A percentile compares a stretch with the other conserved stretches of the same genome.
These are phyloP conservation scores for Acipenser oxyrinchus DNA, from an alignment of 2,797 vertebrate species.

Conservation along the genomic window DNA sequence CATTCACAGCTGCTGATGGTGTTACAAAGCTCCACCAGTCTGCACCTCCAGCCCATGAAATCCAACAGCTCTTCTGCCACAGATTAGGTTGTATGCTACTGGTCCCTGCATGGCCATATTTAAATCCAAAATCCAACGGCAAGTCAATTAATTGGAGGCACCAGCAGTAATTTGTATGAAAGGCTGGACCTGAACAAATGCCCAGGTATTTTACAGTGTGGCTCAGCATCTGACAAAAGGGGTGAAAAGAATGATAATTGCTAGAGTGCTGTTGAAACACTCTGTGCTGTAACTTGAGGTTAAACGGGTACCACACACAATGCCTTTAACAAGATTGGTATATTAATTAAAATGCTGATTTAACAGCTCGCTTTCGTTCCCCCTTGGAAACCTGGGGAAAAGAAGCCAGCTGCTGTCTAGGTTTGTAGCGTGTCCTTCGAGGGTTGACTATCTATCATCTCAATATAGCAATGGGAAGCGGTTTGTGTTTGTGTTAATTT, in stretches of 20 bases:
- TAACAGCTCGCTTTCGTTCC: slow-evolving; percentile 70
- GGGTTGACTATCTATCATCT: slow-evolving; percentile 93
- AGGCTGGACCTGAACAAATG: slow-evolving; percentile 23
- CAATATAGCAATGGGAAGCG: slow-evolving; percentile 99
- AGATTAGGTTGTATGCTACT: slow-evolving; percentile 50
- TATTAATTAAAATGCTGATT: slow-evolving; percentile 98
- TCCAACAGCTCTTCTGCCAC: slow-evolving; percentile 15
- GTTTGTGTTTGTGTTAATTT: slow-evolving; percentile 99
- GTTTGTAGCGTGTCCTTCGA: slow-evolving; percentile 80
- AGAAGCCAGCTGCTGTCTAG: slow-evolving; percentile 95
- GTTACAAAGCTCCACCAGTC: slow-evolving; percentile 74
- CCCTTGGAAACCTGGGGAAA: slow-evolving; percentile 73
- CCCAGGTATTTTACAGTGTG: slow-evolving; percentile 41
- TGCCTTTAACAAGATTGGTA: slow-evolving; percentile 91
- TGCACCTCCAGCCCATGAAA: slow-evolving; percentile 39
- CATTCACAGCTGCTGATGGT: slow-evolving; percentile 66
- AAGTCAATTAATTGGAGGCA: slow-evolving; percentile 62
- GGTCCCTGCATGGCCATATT: slow-evolving; percentile 58
- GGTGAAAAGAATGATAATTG: slow-evolving; percentile 27
- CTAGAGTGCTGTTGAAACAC: slow-evolving; percentile 27
- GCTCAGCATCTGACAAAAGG: slow-evolving; percentile 44
- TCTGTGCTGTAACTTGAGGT: slow-evolving; percentile 59
- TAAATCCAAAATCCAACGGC: slow-evolving; percentile 47
- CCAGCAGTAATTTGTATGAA: slow-evolving; percentile 50
- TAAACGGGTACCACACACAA: slow-evolving; percentile 68